Conservation (phyloP, 30 jellyfish, hydroid and myxozoan species). For the Aurelia aurita region DNA sequence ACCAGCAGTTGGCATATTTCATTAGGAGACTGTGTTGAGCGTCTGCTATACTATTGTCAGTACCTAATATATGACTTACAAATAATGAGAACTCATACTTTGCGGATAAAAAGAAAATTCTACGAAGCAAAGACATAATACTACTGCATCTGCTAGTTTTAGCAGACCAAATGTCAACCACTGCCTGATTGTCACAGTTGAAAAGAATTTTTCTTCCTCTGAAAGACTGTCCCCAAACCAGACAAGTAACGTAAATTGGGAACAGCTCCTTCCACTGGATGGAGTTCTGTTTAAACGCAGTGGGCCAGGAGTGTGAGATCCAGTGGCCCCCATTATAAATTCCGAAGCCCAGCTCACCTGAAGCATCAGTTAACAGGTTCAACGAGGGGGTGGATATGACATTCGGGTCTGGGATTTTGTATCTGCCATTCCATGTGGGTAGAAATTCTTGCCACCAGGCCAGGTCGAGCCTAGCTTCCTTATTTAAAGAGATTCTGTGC, state of each 20-base stretch:
- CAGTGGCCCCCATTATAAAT: background rate
- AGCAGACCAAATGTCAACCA: background rate
- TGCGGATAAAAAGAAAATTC: too few relatives aligned
- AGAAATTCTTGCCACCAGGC: slow-evolving; percentile 16
- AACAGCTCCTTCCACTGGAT: slow-evolving; percentile 22
- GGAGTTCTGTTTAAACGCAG: background rate
- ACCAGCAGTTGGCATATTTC: too few relatives aligned
- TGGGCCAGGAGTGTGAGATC: slow-evolving; percentile 26
- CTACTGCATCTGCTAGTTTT: too few relatives aligned
- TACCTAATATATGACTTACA: too few relatives aligned
- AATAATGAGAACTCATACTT: too few relatives aligned
- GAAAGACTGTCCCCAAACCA: slow-evolving; percentile 9
- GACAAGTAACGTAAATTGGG: slow-evolving; percentile 21
- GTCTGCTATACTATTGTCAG: too few relatives aligned
- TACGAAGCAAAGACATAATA: too few relatives aligned
- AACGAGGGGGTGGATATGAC: background rate
- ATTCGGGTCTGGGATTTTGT: slow-evolving; percentile 10
- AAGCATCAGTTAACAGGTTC: slow-evolving; percentile 18
- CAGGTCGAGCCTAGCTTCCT: background rate
- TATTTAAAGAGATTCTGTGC: background rate
- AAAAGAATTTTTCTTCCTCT: background rate
- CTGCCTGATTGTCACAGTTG: slow-evolving; percentile 31
- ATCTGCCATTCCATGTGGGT: slow-evolving; percentile 29
- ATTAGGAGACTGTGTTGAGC: too few relatives aligned
- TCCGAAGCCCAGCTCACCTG: slow-evolving; percentile 34